phyloP scores from a whole-genome alignment of 2,888 invertebrate species.

The Drosophila antonietae region DNA sequence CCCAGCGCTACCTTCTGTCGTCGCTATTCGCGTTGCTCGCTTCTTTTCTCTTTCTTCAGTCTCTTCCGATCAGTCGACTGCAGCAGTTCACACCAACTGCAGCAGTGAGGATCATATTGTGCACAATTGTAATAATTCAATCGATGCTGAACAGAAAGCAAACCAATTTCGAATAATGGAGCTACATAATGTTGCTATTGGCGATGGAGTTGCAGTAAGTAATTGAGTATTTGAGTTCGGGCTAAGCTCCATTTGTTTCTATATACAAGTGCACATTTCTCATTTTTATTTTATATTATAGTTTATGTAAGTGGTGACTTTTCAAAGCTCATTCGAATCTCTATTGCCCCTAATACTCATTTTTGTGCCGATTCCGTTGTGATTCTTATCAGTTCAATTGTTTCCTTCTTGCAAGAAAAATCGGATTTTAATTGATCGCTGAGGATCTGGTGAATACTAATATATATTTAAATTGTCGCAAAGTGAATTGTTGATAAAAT shows the following conservation, averaged over 20 bases:
- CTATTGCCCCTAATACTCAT: slow-evolving; percentile 29
- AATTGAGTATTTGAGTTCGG: neutral
- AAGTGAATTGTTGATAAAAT: slow-evolving; percentile 7
- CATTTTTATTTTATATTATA: neutral
- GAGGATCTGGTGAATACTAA: neutral
- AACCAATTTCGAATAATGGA: slow-evolving; percentile 51
- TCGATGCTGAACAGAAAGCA: slow-evolving; percentile 27
- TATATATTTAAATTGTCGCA: neutral
- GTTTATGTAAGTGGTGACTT: slow-evolving; percentile 54
- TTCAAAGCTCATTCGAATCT: slow-evolving; percentile 1
- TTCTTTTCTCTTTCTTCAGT: slow-evolving; percentile 47
- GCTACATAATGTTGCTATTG: slow-evolving; percentile 54
- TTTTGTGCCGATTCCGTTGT: slow-evolving; percentile 11
- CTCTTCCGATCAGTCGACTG: slow-evolving; percentile 38
- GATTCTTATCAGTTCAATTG: slow-evolving; percentile 28
- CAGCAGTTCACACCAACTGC: slow-evolving; percentile 24
- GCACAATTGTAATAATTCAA: slow-evolving; percentile 23
- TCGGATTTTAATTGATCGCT: neutral
- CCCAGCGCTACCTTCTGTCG: slow-evolving; percentile 15
- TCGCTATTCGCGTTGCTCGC: slow-evolving; percentile 9
- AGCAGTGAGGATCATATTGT: slow-evolving; percentile 24
- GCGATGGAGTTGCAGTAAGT: slow-evolving; percentile 50
- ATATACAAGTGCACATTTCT: neutral
- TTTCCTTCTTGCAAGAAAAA: neutral
- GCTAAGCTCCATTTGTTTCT: neutral